These are phyloP conservation scores for Coreoperca whiteheadi DNA, from an alignment of 2,113 vertebrate genomes.

Conservation along the genomic window DNA sequence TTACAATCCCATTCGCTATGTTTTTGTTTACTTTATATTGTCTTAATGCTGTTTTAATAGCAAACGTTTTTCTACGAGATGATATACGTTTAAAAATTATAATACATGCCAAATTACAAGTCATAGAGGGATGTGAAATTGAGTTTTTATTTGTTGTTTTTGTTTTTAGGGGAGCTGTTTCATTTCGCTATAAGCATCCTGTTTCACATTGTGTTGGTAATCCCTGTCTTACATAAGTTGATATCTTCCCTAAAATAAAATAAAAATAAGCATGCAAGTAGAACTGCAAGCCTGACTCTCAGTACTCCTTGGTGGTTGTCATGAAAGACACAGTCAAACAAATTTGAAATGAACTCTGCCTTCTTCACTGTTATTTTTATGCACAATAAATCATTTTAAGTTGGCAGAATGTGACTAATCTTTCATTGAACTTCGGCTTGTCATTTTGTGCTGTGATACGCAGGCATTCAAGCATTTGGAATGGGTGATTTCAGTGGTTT, in stretches of 20 bases:
- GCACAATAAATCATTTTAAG: conserved; percentile 55
- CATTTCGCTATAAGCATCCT: conserved; percentile 31
- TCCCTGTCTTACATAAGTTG: conserved; percentile 36
- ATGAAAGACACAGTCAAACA: background rate
- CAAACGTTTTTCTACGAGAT: conserved; percentile 64
- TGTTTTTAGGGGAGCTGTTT: conserved; percentile 33
- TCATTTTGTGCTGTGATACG: background rate
- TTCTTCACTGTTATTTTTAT: conserved; percentile 46
- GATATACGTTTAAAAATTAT: conserved; percentile 50
- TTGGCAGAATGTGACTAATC: conserved; percentile 11
- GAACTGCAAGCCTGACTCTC: conserved; percentile 17
- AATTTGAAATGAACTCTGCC: conserved; percentile 2
- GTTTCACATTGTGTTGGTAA: conserved; percentile 55
- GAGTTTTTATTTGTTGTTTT: conserved; percentile 23
- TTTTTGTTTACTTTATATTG: conserved; percentile 59
- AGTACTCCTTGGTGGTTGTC: background rate
- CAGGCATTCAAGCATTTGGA: background rate
- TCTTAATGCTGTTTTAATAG: conserved; percentile 71
- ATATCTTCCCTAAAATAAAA: conserved; percentile 42
- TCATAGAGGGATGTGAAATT: conserved; percentile 15
- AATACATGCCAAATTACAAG: conserved; percentile 47
- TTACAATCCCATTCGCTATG: conserved; percentile 13
- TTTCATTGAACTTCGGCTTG: background rate
- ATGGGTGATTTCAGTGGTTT: background rate
- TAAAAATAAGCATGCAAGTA: conserved; percentile 32